Evolutionary conservation across 1,140 invertebrate species (phyloP), one percentile per base, ranked within the genome.

Genomic region (Drosophila prosaltans): DNA sequence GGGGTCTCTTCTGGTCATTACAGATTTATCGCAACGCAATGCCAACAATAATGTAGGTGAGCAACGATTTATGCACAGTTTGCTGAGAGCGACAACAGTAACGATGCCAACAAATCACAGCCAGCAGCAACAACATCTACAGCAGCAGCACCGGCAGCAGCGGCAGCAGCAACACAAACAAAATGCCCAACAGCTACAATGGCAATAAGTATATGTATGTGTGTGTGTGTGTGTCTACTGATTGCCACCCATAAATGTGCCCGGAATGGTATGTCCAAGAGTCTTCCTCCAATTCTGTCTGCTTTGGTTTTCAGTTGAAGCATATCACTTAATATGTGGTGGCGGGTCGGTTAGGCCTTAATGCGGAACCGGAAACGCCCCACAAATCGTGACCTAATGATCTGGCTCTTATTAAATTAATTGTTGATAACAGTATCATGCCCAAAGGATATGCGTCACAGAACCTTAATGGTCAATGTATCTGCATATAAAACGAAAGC

Each of bases 301-400:
- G 10, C 43, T 43, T 54, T 65, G 59, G 21, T 66, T 57, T 60
- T 66, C 70, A 57, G 55, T 48, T 81, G 76, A 48, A 74, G 72
- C 76, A 54, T 74, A 83, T 61, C 80, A 76, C 73, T 63, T 80
- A 78, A 83, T 83, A 73, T 70, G 68, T 39, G 70, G 51, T 36
- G 51, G 32, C n/a, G 72, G 66, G 72, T 48, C 54, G 71, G 48
- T 16, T 51, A 72, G 62, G 45, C 69, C 68, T 69, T 55, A 55
- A 58, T 59, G 78, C 84, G 74, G 80, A 84, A 84, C 61, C 80
- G 80, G 84, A 89, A 81, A 81, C 72, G 71, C 74, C 80, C 78
- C 84, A 84, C 84, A 89, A 89, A 90, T 89, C 84, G 80, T 89
- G 85, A 61, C 74, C 84, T 89, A 89, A 89, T 89, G 84, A 89